Evolutionary conservation across 2,113 vertebrate species (phyloP), one percentile per base, ranked within the genome.

Genomic region (Syrrhaptes paradoxus): DNA sequence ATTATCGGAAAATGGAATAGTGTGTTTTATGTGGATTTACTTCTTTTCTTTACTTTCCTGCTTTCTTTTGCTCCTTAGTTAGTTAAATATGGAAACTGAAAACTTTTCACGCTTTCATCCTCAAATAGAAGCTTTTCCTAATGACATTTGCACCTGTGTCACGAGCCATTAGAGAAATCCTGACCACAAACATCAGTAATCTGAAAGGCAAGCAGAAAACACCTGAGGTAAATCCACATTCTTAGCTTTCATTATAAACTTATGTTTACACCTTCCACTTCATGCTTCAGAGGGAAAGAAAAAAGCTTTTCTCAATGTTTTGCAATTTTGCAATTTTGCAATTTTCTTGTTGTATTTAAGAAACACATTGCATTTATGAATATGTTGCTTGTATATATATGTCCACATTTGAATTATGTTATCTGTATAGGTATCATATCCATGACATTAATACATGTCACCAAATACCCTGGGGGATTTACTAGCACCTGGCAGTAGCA

Each of bases 191-290:
- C 66, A 91, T 77, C 67, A 85, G 45, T 89, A 95, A 95, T 54
- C 76, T 61, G 36, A 84, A 96, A 92, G 52, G 36, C 32, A 91
- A 85, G 32, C 26, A 77, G 80, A 95, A 95, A 95, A 89, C 52
- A 94, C 54, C 41, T 88, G 75, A 94, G 45, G 51, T 68, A 86
- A 89, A 90, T 20, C 5, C 59, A 21, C 28, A 48, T 85, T 87
- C 65, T 89, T 59, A 67, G 45, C 12, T 85, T 93, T 63, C 55
- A 52, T 86, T 70, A 74, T 22, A 89, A 95, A 75, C 43, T 84
- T 89, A 45, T 36, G 34, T 89, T 82, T 68, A 66, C 38, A 66
- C 11, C 16, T 94, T 86, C 46, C 41, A 67, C 11, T 29, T 31
- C 72, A 65, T 29, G 10, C 7, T 57, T 62, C 67, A 85, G 57